Evolutionary conservation across 2,888 invertebrate genomes (phyloP).

Genomic region (Polyploca ridens): DNA sequence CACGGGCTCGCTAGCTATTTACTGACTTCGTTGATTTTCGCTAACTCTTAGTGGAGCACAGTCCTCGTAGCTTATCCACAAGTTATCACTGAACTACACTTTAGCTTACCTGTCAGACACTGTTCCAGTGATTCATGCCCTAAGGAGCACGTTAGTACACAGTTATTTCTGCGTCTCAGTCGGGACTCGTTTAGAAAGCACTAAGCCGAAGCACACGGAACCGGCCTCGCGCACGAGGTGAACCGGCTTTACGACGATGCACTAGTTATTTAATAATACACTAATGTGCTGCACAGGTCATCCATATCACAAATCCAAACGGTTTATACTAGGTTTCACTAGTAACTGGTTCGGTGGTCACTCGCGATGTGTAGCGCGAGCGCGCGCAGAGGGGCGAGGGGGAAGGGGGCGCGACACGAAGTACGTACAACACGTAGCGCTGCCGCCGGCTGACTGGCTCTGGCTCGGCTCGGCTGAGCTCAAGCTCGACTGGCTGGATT

Average conservation of each 20-base stretch:
- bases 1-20: not conserved
- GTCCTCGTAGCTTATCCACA: not conserved
- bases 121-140: constrained; percentile 44
- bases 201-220: constrained; percentile 49
- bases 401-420: constrained; percentile 27
- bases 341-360: constrained; percentile 36
- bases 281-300: constrained; percentile 36
- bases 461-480: constrained; percentile 5
- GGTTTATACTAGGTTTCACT: constrained; percentile 45
- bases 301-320: constrained; percentile 34
- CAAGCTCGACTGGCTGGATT: constrained; percentile 20
- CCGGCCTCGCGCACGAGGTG: constrained; percentile 63
- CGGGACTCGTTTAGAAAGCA: constrained; percentile 65
- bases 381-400: constrained; percentile 50
- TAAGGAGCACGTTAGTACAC: constrained; percentile 34
- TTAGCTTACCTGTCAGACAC: constrained; percentile 52
- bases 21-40: not conserved
- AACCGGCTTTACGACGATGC: constrained; percentile 58
- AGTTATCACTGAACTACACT: not conserved
- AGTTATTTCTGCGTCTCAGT: constrained; percentile 29
- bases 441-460: constrained; percentile 58
- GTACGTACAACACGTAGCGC: constrained; percentile 20
- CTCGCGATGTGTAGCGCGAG: constrained; percentile 50
- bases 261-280: constrained; percentile 38
- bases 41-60: not conserved